Percentiles rank a stretch among this genome's conserved stretches.
Evolutionary conservation across 2,888 invertebrate genomes (phyloP).

Genomic region (Tipula unca): DNA sequence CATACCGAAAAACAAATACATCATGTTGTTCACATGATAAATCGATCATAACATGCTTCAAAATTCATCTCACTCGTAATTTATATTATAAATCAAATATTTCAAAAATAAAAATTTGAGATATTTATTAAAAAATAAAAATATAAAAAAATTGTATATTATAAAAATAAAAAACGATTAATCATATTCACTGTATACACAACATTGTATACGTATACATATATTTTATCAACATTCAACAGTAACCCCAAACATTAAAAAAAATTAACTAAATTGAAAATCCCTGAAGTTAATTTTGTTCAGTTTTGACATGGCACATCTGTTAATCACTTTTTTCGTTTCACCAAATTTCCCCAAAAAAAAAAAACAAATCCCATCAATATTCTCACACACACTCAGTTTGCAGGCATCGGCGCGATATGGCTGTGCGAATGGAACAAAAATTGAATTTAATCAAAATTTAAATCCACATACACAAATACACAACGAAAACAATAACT

Average conservation of each 20-base stretch:
- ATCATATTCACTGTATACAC: background rate
- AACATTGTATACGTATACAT: background rate
- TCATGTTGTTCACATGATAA: constrained; percentile 1
- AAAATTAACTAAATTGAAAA: constrained; percentile 14
- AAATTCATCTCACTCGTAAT: constrained; percentile 14
- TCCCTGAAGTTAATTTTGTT: constrained; percentile 14
- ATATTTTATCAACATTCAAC: background rate
- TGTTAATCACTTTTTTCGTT: background rate
- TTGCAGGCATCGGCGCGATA: background rate
- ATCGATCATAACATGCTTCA: background rate
- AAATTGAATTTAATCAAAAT: background rate
- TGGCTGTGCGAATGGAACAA: background rate
- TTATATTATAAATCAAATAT: constrained; percentile 14
- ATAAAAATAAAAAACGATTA: background rate
- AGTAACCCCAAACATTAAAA: constrained; percentile 8
- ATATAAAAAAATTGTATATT: background rate
- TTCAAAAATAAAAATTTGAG: background rate
- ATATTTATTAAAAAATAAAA: background rate
- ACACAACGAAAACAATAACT: background rate
- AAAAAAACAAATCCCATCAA: background rate
- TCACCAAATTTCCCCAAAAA: background rate
- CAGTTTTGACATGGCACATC: constrained; percentile 4
- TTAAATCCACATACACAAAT: background rate
- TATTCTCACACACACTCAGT: background rate
- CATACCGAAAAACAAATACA: constrained; percentile 8